phyloP scores from a whole-genome alignment of 2,113 vertebrate genomes.

The Crotalus helleri region DNA sequence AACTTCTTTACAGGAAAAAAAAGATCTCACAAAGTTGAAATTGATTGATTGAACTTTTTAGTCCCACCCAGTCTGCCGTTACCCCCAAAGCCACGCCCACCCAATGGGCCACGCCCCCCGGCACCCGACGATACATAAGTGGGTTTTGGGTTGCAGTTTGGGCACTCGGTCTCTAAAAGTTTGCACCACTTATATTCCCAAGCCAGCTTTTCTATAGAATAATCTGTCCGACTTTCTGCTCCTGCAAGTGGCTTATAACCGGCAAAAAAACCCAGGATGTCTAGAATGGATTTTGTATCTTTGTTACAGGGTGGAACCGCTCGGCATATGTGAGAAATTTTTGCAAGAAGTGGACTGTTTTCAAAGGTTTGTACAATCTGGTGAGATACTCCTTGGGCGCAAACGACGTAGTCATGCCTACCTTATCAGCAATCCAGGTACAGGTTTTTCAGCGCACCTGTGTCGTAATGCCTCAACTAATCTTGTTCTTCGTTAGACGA shows the following conservation, averaged over 20 bases:
- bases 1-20: no score
- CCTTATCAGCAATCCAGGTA: background rate
- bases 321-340: conserved; percentile 90
- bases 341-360: conserved; percentile 91
- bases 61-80: no score
- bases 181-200: background rate
- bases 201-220: accelerated
- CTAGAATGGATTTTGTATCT: background rate
- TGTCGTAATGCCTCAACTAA: background rate
- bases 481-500: no score
- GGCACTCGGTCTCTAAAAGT: no score
- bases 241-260: no score
- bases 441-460: background rate
- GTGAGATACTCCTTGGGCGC: no score
- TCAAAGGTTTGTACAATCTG: conserved; percentile 78
- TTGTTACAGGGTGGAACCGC: conserved; percentile 79
- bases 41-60: no score
- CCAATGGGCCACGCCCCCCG: no score
- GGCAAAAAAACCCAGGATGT: background rate
- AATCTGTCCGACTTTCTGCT: background rate
- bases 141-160: no score
- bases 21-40: no score
- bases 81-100: no score
- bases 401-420: background rate
- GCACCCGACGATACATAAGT: no score